Evolutionary conservation across 2,888 invertebrate species (phyloP).

Genomic region (Empis livida): DNA sequence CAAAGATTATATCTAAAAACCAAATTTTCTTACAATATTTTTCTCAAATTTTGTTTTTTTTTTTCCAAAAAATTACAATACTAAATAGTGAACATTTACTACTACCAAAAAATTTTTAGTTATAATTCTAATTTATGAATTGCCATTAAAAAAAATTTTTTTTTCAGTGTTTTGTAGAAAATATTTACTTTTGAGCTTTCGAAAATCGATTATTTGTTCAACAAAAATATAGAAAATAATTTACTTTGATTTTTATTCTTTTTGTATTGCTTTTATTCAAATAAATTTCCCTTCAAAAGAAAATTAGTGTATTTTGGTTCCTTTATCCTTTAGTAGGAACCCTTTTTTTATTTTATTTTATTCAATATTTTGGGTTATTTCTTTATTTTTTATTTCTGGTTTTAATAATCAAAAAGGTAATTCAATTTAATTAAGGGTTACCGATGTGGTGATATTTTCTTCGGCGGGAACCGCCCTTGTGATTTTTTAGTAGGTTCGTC

Average conservation of each 20-base stretch:
- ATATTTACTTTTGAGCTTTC: too few species aligned
- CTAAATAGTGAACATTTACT: neutral
- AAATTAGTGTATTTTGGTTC: too few species aligned
- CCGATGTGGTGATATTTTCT: constrained; percentile 35
- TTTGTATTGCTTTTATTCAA: neutral
- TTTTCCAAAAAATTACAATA: neutral
- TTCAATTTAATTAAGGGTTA: constrained; percentile 19
- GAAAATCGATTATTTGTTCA: too few species aligned
- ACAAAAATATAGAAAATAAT: too few species aligned
- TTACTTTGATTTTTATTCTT: neutral
- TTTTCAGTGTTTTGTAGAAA: too few species aligned
- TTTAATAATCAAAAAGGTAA: neutral
- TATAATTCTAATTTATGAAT: neutral
- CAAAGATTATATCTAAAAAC: neutral
- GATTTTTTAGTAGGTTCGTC: constrained; percentile 21
- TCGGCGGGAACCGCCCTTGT: constrained; percentile 21
- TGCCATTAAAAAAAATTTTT: too few species aligned
- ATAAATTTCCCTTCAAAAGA: too few species aligned
- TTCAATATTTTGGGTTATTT: too few species aligned
- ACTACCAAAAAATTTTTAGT: neutral
- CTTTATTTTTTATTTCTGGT: neutral
- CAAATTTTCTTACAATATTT: too few species aligned
- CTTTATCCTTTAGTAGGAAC: too few species aligned
- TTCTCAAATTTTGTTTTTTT: neutral
- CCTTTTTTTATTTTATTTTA: too few species aligned